Evolutionary conservation across 2,888 invertebrate species (phyloP), one percentile per base, ranked within the genome.

Genomic region (Pterobdella sp.): DNA sequence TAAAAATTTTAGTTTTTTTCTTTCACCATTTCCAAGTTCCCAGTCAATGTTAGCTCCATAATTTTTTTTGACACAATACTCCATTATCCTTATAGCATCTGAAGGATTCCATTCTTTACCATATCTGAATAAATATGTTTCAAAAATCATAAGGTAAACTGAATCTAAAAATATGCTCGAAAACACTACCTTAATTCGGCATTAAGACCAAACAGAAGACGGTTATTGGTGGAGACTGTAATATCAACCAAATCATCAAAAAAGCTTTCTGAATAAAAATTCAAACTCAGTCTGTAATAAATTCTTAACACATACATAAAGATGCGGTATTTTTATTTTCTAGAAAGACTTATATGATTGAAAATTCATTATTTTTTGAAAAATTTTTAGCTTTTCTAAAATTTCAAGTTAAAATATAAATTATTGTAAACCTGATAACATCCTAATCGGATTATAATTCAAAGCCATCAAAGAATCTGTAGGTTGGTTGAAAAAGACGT

Each of bases 171-270:
- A n/a, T n/a, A n/a, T n/a, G n/a, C n/a, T n/a, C n/a, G n/a, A n/a
- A n/a, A n/a, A n/a, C n/a, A 26, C 4, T 3, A 56, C 52, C 69
- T 69, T 26, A 69, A 31, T 37, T 69, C 49, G 49, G 69, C 69
- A 49, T 91, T 91, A 22, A 91, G 84, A 79, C 89, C 88, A 81
- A 90, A 91, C 72, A 91, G 82, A 76, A 91, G 84, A 77, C 87
- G 86, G 69, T 88, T 80, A 22, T 87, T 85, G 0, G 88, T 84
- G 29, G 49, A 63, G 34, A 42, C 31, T 3, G 75, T 68, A 69
- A 77, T 56, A 29, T 29, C 49, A 22, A 74, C 70, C 36, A 76
- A 56, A 26, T 72, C 31, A 52, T 68, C 68, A 18, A 56, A 56
- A 63, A 63, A 32, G 67, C 73, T 49, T 31, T 72, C 31, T 34